A percentile compares a stretch with the other conserved stretches of the same genome.
These are phyloP conservation scores for Polypterus senegalus DNA, from an alignment of 2,113 vertebrate genomes.

Conservation along the genomic window DNA sequence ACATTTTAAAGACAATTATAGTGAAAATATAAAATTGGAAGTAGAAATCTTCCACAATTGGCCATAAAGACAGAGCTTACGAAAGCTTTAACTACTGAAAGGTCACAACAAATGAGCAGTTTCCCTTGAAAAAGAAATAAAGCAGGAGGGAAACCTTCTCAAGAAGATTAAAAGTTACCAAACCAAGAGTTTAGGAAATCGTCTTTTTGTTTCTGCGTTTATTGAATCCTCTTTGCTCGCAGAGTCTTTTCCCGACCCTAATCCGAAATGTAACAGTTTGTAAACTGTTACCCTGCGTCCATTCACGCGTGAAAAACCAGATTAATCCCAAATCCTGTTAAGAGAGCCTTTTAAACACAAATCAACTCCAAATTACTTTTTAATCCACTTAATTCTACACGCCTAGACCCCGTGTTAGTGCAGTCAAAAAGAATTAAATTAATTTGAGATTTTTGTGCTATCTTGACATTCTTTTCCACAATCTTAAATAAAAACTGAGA, in stretches of 20 bases:
- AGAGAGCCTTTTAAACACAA: slow-evolving; percentile 73
- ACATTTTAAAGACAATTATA: too few relatives aligned
- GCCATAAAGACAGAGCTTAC: too few relatives aligned
- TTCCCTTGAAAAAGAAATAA: slow-evolving; percentile 3
- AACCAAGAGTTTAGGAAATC: slow-evolving; percentile 48
- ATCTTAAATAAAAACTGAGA: too few relatives aligned
- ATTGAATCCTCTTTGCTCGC: slow-evolving; percentile 45
- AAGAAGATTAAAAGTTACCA: slow-evolving; percentile 28
- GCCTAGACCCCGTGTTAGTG: slow-evolving; percentile 65
- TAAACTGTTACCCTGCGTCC: slow-evolving; percentile 59
- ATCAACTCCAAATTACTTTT: slow-evolving; percentile 78
- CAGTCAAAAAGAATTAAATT: slow-evolving; percentile 7
- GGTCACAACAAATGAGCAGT: slow-evolving; percentile 15
- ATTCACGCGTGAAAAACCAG: slow-evolving; percentile 69
- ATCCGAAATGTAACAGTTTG: slow-evolving; percentile 48
- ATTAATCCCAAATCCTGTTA: slow-evolving; percentile 71
- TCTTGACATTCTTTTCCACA: too few relatives aligned
- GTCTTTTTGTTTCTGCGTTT: slow-evolving; percentile 50
- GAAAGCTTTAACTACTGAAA: background rate
- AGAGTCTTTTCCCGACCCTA: slow-evolving; percentile 16
- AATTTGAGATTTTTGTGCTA: too few relatives aligned
- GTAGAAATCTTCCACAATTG: too few relatives aligned
- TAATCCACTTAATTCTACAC: slow-evolving; percentile 74
- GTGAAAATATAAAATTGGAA: too few relatives aligned
- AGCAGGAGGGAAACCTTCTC: slow-evolving; percentile 18